Evolutionary conservation across 2,797 vertebrate genomes (phyloP), one percentile per base, ranked within the genome.

Genomic region (Heterohyrax brucei): DNA sequence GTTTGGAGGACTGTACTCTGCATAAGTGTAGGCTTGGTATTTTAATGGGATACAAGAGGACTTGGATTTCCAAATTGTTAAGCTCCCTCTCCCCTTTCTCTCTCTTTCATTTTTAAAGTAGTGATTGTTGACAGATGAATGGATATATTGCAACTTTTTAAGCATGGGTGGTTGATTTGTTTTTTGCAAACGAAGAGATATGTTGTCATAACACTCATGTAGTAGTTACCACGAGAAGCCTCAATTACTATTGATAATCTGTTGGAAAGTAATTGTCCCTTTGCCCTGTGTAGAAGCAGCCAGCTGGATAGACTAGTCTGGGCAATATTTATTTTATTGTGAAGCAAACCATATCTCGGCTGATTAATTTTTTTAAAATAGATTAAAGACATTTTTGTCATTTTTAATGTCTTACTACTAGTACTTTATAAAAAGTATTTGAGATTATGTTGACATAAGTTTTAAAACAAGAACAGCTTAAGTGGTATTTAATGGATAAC

Each of bases 381-480:
- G 98, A 98, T 98, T 98, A 98, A 98, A 99, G 98, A 95, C 98
- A 98, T 98, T 99, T 98, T 98, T 99, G 98, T 98, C 98, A 98
- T 98, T 98, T 98, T 99, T 98, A 98, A 98, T 98, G 98, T 98
- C 98, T 98, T 98, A 98, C 98, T 98, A 97, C 98, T 94, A 93
- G 98, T 98, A 98, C 98, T 98, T 98, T 98, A 98, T 98, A 95
- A 98, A 98, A 98, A 98, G 94, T 97, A 98, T 98, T 97, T 97
- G 96, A 98, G 97, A 97, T 98, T 96, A 94, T 97, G 98, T 98
- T 98, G 98, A 98, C 98, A 98, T 95, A 97, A 22, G 66, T 97
- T 98, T 98, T 97, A 97, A 96, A 98, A 96, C 93, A 94, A 95
- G 97, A 97, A 93, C 89, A 96, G 97, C 97, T 97, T 96, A 97